Evolutionary conservation across 2,113 vertebrate species (phyloP).

Genomic region (Cololabis saira): DNA sequence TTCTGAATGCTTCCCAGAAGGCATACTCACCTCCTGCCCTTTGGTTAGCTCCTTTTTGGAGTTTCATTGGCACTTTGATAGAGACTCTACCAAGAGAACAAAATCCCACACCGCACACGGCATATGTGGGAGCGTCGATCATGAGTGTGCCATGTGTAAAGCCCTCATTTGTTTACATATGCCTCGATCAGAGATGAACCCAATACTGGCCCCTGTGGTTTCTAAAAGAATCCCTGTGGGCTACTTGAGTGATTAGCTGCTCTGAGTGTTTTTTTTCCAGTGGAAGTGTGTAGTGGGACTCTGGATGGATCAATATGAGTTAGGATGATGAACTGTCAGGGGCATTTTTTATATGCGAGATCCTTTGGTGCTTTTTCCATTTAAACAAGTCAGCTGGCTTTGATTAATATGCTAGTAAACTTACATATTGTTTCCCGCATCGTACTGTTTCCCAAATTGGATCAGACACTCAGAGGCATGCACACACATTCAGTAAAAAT

Average conservation of each 20-base stretch:
- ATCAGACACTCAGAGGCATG: slow-evolving; percentile 37
- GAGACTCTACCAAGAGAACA: slow-evolving; percentile 46
- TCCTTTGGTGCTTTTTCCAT: slow-evolving; percentile 38
- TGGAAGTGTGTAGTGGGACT: slow-evolving; percentile 57
- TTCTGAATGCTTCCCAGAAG: slow-evolving; percentile 7
- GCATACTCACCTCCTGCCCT: slow-evolving; percentile 17
- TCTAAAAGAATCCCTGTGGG: slow-evolving; percentile 74
- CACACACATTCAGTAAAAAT: slow-evolving; percentile 20
- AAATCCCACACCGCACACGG: slow-evolving; percentile 47
- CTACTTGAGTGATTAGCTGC: slow-evolving; percentile 76
- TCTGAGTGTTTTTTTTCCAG: slow-evolving; percentile 57
- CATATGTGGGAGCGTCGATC: slow-evolving; percentile 57
- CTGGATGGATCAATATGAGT: slow-evolving; percentile 75
- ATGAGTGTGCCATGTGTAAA: slow-evolving; percentile 68
- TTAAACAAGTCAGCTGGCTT: slow-evolving; percentile 60
- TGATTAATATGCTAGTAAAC: slow-evolving; percentile 54
- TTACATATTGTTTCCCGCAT: slow-evolving; percentile 40
- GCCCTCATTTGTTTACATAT: slow-evolving; percentile 77
- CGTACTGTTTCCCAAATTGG: slow-evolving; percentile 25
- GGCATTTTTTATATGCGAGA: slow-evolving; percentile 38
- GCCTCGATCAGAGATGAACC: slow-evolving; percentile 67
- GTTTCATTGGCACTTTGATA: slow-evolving; percentile 45
- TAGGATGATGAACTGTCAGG: slow-evolving; percentile 72
- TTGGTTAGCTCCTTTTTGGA: slow-evolving; percentile 24
- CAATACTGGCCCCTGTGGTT: slow-evolving; percentile 70